These are phyloP conservation scores for Garrulus glandarius DNA, from an alignment of 2,797 vertebrate genomes.

Conservation along the genomic window DNA sequence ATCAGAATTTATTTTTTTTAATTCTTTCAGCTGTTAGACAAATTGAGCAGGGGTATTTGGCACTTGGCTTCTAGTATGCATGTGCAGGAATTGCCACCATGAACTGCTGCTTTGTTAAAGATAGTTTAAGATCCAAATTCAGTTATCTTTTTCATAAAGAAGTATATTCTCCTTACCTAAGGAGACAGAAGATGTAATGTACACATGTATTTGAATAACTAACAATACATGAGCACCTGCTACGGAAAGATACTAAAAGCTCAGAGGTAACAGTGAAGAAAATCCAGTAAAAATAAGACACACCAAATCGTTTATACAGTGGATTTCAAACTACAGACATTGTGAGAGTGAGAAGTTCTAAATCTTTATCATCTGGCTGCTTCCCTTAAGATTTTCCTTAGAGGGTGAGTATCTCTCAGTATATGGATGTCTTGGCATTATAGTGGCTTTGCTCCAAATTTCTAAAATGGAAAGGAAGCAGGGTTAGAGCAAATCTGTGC, in stretches of 20 bases:
- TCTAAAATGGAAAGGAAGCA: neutral
- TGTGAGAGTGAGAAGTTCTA: neutral
- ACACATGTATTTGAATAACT: neutral
- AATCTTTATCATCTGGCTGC: neutral
- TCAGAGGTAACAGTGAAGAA: neutral
- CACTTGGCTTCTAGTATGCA: neutral
- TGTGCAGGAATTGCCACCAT: neutral
- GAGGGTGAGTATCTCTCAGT: neutral
- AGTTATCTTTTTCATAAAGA: neutral
- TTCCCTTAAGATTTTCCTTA: neutral
- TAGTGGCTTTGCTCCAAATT: neutral
- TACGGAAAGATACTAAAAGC: neutral
- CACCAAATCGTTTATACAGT: neutral
- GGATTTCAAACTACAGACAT: neutral
- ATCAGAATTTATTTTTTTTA: neutral
- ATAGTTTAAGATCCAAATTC: neutral
- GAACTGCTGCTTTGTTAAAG: conserved; percentile 2
- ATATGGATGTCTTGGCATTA: neutral
- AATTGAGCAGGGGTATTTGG: neutral
- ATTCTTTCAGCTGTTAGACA: conserved; percentile 14
- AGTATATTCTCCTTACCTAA: neutral
- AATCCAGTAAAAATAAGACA: neutral
- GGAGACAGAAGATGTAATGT: neutral
- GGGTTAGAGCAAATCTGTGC: neutral
- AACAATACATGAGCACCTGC: neutral